phyloP scores from a whole-genome alignment of 2,888 invertebrate genomes.

The Bombylius major region DNA sequence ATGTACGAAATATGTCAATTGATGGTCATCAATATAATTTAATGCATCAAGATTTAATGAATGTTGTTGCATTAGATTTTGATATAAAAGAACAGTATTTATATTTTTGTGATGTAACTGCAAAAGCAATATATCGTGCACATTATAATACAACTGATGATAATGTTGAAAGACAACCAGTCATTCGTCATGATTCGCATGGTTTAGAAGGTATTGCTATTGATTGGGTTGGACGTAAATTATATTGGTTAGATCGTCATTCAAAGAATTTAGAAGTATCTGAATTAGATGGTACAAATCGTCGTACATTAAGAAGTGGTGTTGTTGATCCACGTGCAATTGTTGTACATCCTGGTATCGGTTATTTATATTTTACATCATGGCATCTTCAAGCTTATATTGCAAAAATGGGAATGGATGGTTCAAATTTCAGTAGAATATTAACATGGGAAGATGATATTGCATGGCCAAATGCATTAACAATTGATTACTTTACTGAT shows the following conservation, averaged over 20 bases:
- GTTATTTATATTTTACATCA: conserved; percentile 88
- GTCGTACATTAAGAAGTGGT: conserved; percentile 78
- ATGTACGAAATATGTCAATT: conserved; percentile 87
- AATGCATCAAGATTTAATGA: conserved; percentile 88
- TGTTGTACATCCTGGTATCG: conserved; percentile 87
- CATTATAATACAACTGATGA: conserved; percentile 44
- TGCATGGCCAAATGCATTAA: conserved; percentile 97
- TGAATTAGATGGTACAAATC: conserved; percentile 80
- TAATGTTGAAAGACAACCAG: conserved; percentile 59
- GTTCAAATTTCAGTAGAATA: conserved; percentile 76
- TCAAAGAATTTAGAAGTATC: conserved; percentile 91
- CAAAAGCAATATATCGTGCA: conserved; percentile 82
- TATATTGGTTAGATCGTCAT: conserved; percentile 95
- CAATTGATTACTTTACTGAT: conserved; percentile 92
- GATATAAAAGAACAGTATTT: conserved; percentile 72
- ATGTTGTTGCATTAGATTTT: conserved; percentile 93
- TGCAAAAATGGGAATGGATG: conserved; percentile 95
- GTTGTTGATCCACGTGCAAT: conserved; percentile 91
- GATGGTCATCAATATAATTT: conserved; percentile 77
- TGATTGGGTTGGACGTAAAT: conserved; percentile 91
- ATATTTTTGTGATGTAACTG: conserved; percentile 94
- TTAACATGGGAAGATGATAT: conserved; percentile 87
- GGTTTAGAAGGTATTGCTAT: conserved; percentile 95
- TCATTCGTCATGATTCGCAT: conserved; percentile 85
- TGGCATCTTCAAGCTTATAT: conserved; percentile 96